Percentiles rank a stretch among this genome's conserved stretches.
Conservation (phyloP, 2,797 vertebrate genomes). For the Notolepis coatsorum region DNA sequence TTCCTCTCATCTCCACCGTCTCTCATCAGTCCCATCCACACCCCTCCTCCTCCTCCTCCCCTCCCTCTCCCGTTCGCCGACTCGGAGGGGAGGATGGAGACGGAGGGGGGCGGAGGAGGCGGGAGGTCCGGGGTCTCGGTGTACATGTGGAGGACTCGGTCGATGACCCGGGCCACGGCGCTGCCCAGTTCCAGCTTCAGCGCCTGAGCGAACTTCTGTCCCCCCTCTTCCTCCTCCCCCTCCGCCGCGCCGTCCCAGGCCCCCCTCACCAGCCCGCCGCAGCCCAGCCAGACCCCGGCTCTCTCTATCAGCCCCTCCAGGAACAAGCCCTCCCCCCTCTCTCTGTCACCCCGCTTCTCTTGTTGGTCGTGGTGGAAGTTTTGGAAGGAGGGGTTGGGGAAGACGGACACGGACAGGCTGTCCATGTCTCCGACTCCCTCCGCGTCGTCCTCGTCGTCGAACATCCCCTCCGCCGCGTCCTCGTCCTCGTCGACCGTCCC, state of each 20-base stretch:
- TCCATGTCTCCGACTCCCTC: constrained; percentile 41
- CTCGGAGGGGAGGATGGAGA: constrained; percentile 56
- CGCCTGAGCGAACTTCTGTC: constrained; percentile 81
- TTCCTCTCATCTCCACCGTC: constrained; percentile 49
- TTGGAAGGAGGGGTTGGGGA: constrained; percentile 54
- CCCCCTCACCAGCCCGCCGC: constrained; percentile 76
- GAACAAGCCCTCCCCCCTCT: constrained; percentile 47
- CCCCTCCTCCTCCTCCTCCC: constrained; percentile 27
- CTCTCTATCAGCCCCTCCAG: constrained; percentile 67
- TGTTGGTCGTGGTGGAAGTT: constrained; percentile 45
- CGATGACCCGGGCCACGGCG: constrained; percentile 83
- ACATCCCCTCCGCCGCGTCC: constrained; percentile 63
- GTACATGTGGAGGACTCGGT: constrained; percentile 82
- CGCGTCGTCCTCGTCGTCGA: constrained; percentile 65
- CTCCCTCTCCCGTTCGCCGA: constrained; percentile 16
- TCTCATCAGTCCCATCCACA: constrained; percentile 62
- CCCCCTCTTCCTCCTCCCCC: constrained; percentile 63
- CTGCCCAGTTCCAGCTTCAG: constrained; percentile 83
- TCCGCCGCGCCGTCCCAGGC: constrained; percentile 71
- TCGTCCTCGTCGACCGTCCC: constrained; percentile 54
- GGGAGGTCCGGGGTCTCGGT: constrained; percentile 61
- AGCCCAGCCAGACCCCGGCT: constrained; percentile 74
- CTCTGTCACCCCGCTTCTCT: constrained; percentile 43
- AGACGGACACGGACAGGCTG: constrained; percentile 60
- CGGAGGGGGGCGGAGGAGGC: constrained; percentile 51